Base-by-base conservation (phyloP, 2,888 invertebrate species). In the Dastarcus helophoroides region DNA sequence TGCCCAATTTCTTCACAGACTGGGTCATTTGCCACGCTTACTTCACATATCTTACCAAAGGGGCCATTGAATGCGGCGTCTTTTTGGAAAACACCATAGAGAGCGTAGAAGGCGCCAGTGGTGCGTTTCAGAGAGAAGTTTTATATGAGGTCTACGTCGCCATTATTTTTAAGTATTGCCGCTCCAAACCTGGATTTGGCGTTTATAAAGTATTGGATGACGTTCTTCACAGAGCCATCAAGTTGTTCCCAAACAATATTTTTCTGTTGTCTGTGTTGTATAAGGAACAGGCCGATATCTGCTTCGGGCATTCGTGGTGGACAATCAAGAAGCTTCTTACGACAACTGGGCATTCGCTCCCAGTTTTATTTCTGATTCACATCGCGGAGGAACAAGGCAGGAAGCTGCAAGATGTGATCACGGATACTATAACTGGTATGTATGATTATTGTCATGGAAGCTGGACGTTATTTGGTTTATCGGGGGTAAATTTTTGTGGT, bases 171-270 rank as follows among this genome's bases (percentile, higher is more conserved):
- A 57, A 51, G 38, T 42, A 54, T 32, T 57, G 54, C 28, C 26
- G 38, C 2, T 49, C 50, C 22, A 46, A 49, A 32, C 50, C 53
- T 8, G 61, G 60, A 17, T 47, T 48, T 21, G 58, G 61, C 8
- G 48, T 60, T 2, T 63, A 57, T 40, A 50, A 53, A n/a, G 40
- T 63, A 3, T 43, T 69, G 11, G 59, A 62, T 32, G 54, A 58
- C 14, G 58, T 60, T 11, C 42, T 68, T 15, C 44, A 48, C 22
- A 47, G 52, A 14, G 65, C 64, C 0, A 48, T 71, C 2, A 44
- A 51, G 4, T 59, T 59, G 15, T 76, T 66, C 51, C 73, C 76
- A 1, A 67, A 71, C 36, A 78, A 78, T 54, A 56, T 73, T 29
- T 64, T 63, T 34, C 48, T 76, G 5, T 51, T 76, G 14, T 64